Evolutionary conservation across 2,888 invertebrate species (phyloP).

Genomic region (Nematopogon swammerdamellus): DNA sequence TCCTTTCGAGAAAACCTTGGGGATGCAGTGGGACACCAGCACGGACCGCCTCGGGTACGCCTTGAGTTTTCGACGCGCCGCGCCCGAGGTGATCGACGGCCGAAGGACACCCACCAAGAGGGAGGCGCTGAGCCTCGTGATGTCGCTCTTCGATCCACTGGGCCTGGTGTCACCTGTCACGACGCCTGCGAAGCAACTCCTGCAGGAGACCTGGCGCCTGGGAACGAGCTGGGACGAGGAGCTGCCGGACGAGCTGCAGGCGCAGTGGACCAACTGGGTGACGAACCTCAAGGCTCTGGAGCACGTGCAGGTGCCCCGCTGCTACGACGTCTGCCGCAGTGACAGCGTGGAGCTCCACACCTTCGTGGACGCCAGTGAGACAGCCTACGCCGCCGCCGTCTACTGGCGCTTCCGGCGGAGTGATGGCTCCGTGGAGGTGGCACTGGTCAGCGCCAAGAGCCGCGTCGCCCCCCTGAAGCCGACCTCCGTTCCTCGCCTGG

Average conservation of each 20-base stretch:
- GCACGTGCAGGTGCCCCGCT: slow-evolving; percentile 8
- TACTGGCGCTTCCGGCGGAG: slow-evolving; percentile 11
- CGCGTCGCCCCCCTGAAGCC: slow-evolving; percentile 9
- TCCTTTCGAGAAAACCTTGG: no score
- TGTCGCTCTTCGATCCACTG: slow-evolving; percentile 19
- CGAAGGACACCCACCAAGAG: slow-evolving; percentile 11
- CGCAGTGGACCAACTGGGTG: no score
- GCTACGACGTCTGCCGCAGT: slow-evolving; percentile 1
- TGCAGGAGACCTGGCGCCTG: slow-evolving; percentile 4
- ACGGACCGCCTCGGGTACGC: no score
- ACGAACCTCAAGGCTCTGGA: slow-evolving; percentile 4
- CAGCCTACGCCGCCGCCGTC: slow-evolving; percentile 12
- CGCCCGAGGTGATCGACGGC: no score
- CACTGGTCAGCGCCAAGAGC: slow-evolving; percentile 9
- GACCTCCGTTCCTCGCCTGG: slow-evolving; percentile 9
- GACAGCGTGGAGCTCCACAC: slow-evolving; percentile 11
- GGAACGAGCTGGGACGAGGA: slow-evolving; percentile 14
- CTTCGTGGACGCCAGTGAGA: slow-evolving; percentile 15
- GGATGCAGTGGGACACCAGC: no score
- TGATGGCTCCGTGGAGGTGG: slow-evolving; percentile 9
- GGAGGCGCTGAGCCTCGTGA: slow-evolving; percentile 12
- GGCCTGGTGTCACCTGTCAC: slow-evolving; percentile 6
- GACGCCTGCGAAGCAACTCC: slow-evolving; percentile 2
- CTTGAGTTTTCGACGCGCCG: no score
- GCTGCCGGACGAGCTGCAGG: slow-evolving; percentile 2